Conservation (phyloP, 2,113 vertebrate species). For the Erpornis zantholeuca region DNA sequence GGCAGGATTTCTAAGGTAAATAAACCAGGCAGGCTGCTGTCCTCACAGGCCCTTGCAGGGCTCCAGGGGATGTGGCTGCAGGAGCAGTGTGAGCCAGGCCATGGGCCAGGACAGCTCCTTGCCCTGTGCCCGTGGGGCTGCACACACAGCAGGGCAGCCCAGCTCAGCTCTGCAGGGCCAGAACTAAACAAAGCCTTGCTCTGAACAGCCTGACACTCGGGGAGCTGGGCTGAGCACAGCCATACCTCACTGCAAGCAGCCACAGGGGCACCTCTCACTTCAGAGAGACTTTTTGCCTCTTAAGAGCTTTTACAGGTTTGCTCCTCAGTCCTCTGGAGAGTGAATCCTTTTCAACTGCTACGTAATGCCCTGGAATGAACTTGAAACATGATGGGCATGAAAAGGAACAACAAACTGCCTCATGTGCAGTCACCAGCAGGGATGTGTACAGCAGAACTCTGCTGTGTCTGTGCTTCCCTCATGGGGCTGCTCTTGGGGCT, state of each 20-base stretch:
- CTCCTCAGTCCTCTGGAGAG: not conserved
- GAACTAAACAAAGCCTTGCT: not conserved
- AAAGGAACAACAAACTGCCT: not conserved
- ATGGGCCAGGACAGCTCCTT: not conserved
- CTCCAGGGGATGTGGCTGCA: not conserved
- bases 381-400: not conserved
- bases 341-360: not conserved
- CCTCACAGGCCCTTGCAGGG: not conserved
- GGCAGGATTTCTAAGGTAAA: not conserved
- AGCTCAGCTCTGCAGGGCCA: not conserved
- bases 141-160: not conserved
- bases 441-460: too few relatives aligned
- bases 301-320: not conserved
- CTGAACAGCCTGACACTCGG: not conserved
- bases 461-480: fast-evolving
- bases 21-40: not conserved
- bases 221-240: not conserved
- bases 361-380: not conserved
- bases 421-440: not conserved
- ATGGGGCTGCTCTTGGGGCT: not conserved
- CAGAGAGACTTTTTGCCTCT: not conserved
- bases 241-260: not conserved
- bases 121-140: not conserved
- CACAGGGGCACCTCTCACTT: not conserved
- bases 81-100: not conserved